Evolutionary conservation across 1,140 invertebrate genomes (phyloP), one percentile per base, ranked within the genome.

Genomic region (Drosophila ambigua): DNA sequence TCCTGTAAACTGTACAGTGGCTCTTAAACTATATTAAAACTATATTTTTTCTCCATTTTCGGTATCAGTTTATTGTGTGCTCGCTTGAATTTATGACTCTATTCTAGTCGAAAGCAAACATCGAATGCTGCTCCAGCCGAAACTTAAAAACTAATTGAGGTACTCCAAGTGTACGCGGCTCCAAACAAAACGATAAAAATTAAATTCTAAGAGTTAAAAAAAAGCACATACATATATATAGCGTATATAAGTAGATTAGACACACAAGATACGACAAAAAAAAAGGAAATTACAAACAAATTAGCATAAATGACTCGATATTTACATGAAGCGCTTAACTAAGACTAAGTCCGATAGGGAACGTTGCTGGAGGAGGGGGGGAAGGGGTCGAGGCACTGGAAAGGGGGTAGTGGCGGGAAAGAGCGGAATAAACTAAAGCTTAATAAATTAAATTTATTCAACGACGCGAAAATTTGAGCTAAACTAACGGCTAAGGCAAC

Each of bases 291-390:
- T 44, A 64, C 35, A 44, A 51, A 72, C 43, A 54, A 58, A 87
- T 81, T 85, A 85, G 69, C 82, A 87, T 85, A 85, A 87, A 87
- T 87, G 82, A 87, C 82, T 87, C 79, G 82, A 87, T 87, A 87
- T 87, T 83, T 87, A 87, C 82, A 88, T 79, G 58, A 83, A 88
- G 82, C 82, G 75, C 83, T 82, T 87, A 88, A 58, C 35, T 79
- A 39, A 39, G 82, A 88, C 83, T 87, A 88, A 67, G 61, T 51
- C 61, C 39, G 49, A 35, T 35, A 53, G 58, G 46, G 39, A 50
- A 13, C n/a, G 35, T 24, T 31, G 20, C 23, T 16, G 16, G 16
- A 15, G 51, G 41, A 51, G 52, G 43, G 35, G 35, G 45, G 50
- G 41, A 7, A 54, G 51, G 15, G 51, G 9, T 54, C 13, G 23